Percentiles rank a stretch among this genome's conserved stretches.
phyloP scores from a whole-genome alignment of 2,797 vertebrate genomes.

The Tokudaia muenninki region DNA sequence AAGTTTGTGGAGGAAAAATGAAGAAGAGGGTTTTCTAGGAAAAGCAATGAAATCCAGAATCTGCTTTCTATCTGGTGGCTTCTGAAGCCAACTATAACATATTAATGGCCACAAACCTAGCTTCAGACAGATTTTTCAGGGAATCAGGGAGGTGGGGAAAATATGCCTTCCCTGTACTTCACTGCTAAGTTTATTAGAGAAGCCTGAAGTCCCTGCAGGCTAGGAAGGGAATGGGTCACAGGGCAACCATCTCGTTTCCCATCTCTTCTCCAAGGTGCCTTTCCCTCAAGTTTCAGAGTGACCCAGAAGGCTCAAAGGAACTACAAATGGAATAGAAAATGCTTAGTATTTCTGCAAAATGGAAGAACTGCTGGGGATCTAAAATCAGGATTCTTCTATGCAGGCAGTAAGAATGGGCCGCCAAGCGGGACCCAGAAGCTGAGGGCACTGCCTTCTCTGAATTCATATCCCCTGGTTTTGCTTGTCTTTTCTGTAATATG shows the following conservation, averaged over 20 bases:
- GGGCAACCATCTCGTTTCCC: not conserved
- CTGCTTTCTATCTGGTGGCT: not conserved
- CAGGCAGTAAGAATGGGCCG: not conserved
- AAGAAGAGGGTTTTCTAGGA: not conserved
- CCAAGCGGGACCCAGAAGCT: not conserved
- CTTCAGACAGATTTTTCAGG: not conserved
- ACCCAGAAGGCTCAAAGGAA: not conserved
- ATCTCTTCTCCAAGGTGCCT: not conserved
- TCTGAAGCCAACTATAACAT: constrained; percentile 19
- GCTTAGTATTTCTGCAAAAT: not conserved
- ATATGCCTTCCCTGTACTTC: not conserved
- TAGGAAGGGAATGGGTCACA: not conserved
- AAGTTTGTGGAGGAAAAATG: not conserved
- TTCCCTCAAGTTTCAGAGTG: not conserved
- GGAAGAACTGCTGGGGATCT: too few relatives aligned
- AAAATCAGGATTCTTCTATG: not conserved
- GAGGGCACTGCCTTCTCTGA: not conserved
- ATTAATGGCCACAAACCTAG: constrained; percentile 1
- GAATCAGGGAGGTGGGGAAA: not conserved
- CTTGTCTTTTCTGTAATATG: not conserved
- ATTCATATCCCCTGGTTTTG: not conserved
- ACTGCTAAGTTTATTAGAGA: not conserved
- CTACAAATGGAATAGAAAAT: not conserved
- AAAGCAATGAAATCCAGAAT: constrained; percentile 16
- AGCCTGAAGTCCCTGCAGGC: constrained; percentile 4